Conservation (phyloP, 2,888 invertebrate species). For the Diaphora mendica region DNA sequence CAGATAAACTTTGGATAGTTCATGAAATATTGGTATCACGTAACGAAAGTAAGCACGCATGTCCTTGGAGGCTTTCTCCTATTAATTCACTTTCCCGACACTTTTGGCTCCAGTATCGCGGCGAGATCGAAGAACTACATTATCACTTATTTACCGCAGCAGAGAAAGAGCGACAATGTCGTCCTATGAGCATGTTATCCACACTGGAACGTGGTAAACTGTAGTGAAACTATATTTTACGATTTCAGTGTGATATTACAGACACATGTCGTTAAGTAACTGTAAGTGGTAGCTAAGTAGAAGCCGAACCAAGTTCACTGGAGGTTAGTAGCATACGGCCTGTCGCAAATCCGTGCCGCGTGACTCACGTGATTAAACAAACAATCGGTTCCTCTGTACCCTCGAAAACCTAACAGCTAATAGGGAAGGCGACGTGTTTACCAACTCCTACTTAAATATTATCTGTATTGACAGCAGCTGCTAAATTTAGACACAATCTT, state of each 20-base stretch:
- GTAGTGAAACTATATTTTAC: conserved; percentile 3
- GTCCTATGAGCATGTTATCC: neutral
- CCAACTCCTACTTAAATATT: conserved; percentile 64
- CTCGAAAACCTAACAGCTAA: conserved; percentile 53
- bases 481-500: conserved; percentile 42
- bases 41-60: conserved; percentile 71
- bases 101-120: conserved; percentile 53
- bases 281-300: conserved; percentile 37
- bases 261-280: conserved; percentile 16
- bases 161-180: neutral
- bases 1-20: conserved; percentile 41
- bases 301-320: conserved; percentile 51
- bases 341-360: conserved; percentile 44
- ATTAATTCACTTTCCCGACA: conserved; percentile 81
- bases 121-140: conserved; percentile 34
- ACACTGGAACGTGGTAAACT: neutral
- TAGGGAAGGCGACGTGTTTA: conserved; percentile 59
- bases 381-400: conserved; percentile 43
- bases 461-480: conserved; percentile 53
- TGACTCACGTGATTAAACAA: conserved; percentile 68
- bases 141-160: conserved; percentile 32
- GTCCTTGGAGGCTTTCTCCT: conserved; percentile 82
- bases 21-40: conserved; percentile 61
- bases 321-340: conserved; percentile 45
- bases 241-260: neutral